These are phyloP conservation scores for Morone saxatilis DNA, from an alignment of 2,113 vertebrate genomes.

Conservation along the genomic window DNA sequence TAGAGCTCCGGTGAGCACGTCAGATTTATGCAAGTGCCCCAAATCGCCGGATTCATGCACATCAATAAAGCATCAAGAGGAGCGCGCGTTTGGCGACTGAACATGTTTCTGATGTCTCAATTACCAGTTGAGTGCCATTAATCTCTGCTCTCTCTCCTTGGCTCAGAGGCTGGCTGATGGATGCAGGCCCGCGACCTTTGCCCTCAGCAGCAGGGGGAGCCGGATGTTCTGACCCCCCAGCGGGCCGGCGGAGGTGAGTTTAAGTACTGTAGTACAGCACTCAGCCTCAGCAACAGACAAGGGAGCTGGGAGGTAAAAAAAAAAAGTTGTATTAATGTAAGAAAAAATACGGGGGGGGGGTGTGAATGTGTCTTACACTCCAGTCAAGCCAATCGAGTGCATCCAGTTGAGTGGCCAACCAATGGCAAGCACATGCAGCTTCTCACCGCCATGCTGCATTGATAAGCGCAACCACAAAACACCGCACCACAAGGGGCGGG, in stretches of 20 bases:
- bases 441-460: no score
- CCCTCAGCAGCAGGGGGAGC: constrained; percentile 32
- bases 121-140: constrained; percentile 70
- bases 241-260: constrained; percentile 50
- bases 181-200: constrained; percentile 67
- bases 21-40: constrained; percentile 55
- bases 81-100: constrained; percentile 44
- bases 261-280: constrained; percentile 70
- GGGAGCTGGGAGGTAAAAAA: constrained; percentile 45
- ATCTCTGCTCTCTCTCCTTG: constrained; percentile 67
- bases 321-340: no score
- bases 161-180: constrained; percentile 64
- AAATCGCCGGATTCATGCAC: constrained; percentile 64
- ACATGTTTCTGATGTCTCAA: constrained; percentile 75
- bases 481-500: constrained; percentile 31
- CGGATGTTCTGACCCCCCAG: constrained; percentile 42
- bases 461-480: constrained; percentile 42
- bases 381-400: constrained; percentile 77
- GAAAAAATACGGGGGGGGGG: background rate
- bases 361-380: constrained; percentile 72
- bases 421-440: constrained; percentile 74
- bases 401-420: constrained; percentile 79
- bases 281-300: constrained; percentile 63
- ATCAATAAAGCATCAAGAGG: constrained; percentile 79
- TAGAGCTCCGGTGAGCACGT: constrained; percentile 27